Conservation (phyloP, 30 jellyfish, hydroid and myxozoan genomes). For the Nemopilema nomurai region DNA sequence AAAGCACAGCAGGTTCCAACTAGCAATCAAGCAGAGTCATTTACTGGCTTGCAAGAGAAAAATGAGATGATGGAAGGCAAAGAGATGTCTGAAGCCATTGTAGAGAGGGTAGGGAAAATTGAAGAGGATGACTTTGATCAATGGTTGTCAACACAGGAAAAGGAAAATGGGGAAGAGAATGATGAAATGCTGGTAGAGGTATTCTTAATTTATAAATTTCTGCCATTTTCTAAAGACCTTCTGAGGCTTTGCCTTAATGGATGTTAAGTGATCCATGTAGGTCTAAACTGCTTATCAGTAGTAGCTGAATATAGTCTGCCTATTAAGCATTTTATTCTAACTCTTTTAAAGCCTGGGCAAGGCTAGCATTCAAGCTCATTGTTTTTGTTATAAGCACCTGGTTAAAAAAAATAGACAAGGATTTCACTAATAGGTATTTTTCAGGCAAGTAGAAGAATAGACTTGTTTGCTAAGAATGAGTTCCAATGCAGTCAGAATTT, state of each 20-base stretch:
- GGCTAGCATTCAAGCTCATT: no score
- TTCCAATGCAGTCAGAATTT: no score
- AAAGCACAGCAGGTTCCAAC: neutral
- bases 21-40: neutral
- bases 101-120: neutral
- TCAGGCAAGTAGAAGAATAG: no score
- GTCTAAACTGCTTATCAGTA: neutral
- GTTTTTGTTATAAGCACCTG: no score
- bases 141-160: conserved; percentile 14
- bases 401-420: no score
- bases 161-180: conserved; percentile 24
- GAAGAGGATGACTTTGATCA: neutral
- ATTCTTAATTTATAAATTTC: neutral
- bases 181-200: conserved; percentile 3
- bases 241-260: neutral
- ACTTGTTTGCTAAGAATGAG: no score
- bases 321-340: no score
- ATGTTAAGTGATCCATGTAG: neutral
- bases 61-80: neutral
- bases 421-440: no score
- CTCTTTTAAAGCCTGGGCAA: no score
- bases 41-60: conserved; percentile 30
- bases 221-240: neutral
- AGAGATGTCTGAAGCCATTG: neutral
- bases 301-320: no score